Evolutionary conservation across 2,888 invertebrate genomes (phyloP).

Genomic region (Drosophila austrosaltans): DNA sequence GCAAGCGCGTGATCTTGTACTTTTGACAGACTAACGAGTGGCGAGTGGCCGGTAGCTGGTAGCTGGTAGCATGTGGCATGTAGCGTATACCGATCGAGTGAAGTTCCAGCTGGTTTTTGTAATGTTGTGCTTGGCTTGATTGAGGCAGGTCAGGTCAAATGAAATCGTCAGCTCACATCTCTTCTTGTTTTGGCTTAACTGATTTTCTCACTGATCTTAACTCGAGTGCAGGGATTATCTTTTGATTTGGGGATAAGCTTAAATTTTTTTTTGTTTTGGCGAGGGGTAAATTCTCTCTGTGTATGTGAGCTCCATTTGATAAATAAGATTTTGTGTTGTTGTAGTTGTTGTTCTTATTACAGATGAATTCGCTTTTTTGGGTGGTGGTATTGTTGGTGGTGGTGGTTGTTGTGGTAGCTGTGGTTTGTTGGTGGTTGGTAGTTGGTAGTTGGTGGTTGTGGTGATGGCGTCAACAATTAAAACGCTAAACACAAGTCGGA

Average conservation of each 20-base stretch:
- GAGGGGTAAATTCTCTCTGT: conserved; percentile 16
- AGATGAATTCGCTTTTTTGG: conserved; percentile 5
- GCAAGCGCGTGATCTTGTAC: conserved; percentile 75
- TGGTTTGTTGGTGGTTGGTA: too few relatives aligned
- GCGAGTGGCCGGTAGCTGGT: conserved; percentile 32
- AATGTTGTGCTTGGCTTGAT: conserved; percentile 10
- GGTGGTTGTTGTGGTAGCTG: not conserved
- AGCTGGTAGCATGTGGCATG: not conserved
- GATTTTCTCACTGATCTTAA: too few relatives aligned
- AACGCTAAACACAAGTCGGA: conserved; percentile 63
- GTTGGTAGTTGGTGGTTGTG: not conserved
- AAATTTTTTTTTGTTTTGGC: too few relatives aligned
- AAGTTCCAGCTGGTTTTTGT: conserved; percentile 25
- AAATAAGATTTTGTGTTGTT: conserved; percentile 36
- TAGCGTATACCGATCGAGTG: conserved; percentile 17
- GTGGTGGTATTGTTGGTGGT: not conserved
- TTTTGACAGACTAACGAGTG: conserved; percentile 68
- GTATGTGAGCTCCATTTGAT: conserved; percentile 54
- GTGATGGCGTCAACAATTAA: conserved; percentile 48
- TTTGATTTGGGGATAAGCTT: too few relatives aligned
- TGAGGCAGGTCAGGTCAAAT: too few relatives aligned
- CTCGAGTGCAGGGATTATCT: too few relatives aligned
- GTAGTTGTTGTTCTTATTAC: conserved; percentile 35
- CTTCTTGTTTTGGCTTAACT: conserved; percentile 38
- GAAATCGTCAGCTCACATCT: conserved; percentile 53